These are phyloP conservation scores for Lates calcarifer DNA, from an alignment of 2,113 vertebrate genomes.

Conservation along the genomic window DNA sequence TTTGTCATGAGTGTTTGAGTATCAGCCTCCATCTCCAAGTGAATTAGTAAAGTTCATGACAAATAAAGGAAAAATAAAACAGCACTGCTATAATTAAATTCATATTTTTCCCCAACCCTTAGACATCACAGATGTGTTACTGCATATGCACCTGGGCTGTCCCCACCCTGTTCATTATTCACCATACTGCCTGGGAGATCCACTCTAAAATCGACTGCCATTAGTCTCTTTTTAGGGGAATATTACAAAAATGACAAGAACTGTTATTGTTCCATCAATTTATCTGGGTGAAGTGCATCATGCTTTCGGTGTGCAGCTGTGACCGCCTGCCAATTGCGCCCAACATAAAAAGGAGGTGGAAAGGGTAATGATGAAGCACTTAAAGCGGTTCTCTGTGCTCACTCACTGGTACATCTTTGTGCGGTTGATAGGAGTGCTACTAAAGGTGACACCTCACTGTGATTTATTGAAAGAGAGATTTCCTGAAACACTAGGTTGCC, in stretches of 20 bases:
- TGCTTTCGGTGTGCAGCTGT: slow-evolving; percentile 26
- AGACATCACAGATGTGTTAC: too few relatives aligned
- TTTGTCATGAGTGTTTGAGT: too few relatives aligned
- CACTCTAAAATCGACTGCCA: slow-evolving; percentile 46
- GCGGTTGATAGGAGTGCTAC: slow-evolving; percentile 46
- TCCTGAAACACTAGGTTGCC: slow-evolving; percentile 54
- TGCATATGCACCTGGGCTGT: neutral
- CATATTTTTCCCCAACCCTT: too few relatives aligned
- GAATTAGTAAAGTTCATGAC: too few relatives aligned
- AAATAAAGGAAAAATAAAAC: too few relatives aligned
- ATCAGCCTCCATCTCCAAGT: too few relatives aligned
- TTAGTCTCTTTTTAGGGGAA: slow-evolving; percentile 49
- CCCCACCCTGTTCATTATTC: slow-evolving; percentile 41
- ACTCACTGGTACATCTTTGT: slow-evolving; percentile 32
- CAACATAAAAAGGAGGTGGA: slow-evolving; percentile 12
- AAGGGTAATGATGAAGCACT: slow-evolving; percentile 52
- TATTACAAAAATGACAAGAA: slow-evolving; percentile 30
- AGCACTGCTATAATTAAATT: too few relatives aligned
- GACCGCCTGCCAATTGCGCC: slow-evolving; percentile 12
- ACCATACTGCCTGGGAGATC: slow-evolving; percentile 23
- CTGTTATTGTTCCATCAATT: slow-evolving; percentile 29
- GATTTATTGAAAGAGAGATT: slow-evolving; percentile 65
- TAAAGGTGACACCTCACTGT: slow-evolving; percentile 58
- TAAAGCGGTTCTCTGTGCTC: slow-evolving; percentile 39
- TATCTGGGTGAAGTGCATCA: slow-evolving; percentile 45